Evolutionary conservation across 2,113 vertebrate species (phyloP).

Genomic region (Cynocephalus volans): DNA sequence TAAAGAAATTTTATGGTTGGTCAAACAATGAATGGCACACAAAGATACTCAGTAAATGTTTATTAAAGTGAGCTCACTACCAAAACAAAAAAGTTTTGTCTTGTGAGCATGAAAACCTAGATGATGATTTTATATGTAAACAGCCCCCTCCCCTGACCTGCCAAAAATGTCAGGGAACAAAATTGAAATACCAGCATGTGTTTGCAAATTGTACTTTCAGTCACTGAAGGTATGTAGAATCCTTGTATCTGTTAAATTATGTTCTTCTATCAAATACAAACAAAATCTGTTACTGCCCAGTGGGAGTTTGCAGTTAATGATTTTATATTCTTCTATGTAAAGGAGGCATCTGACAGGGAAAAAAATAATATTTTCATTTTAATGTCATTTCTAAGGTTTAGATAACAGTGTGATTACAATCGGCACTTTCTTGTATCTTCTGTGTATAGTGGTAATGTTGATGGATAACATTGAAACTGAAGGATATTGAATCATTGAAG

Average conservation of each 20-base stretch:
- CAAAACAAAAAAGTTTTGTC: conserved; percentile 40
- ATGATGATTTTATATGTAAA: not conserved
- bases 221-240: not conserved
- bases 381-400: not conserved
- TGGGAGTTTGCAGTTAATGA: not conserved
- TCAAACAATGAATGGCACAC: not conserved
- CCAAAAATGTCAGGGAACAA: not conserved
- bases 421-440: not conserved
- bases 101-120: not conserved
- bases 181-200: not conserved
- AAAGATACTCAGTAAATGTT: conserved; percentile 44
- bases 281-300: not conserved
- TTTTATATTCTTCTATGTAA: not conserved
- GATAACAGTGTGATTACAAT: not conserved
- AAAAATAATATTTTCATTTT: not conserved
- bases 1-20: not conserved
- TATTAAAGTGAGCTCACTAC: not conserved
- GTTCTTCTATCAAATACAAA: not conserved
- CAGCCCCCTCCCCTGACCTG: not conserved
- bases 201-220: not conserved
- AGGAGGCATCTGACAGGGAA: not conserved
- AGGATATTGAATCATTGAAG: not conserved
- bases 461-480: not conserved
- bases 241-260: not conserved
- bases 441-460: not conserved